Evolutionary conservation across 2,888 invertebrate genomes (phyloP).

Genomic region (Syrista parreyssii): DNA sequence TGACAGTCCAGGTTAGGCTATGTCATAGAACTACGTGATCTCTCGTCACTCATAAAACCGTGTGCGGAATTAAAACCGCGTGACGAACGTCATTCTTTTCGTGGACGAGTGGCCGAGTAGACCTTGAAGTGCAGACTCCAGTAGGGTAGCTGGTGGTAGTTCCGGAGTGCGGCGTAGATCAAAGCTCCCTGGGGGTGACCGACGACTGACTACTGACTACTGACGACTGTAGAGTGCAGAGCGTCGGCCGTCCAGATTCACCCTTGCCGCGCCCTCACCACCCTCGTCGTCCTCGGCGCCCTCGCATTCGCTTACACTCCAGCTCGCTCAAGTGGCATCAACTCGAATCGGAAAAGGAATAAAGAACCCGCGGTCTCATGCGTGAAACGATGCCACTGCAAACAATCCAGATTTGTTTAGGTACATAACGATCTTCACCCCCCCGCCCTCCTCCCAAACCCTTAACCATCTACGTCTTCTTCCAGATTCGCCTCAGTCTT

Average conservation of each 20-base stretch:
- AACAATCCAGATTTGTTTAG: conserved; percentile 65
- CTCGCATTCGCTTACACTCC: conserved; percentile 55
- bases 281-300: conserved; percentile 11
- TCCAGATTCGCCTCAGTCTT: conserved; percentile 1
- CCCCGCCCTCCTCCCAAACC: conserved; percentile 15
- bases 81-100: conserved; percentile 38
- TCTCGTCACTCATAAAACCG: neutral
- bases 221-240: neutral
- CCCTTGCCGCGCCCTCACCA: conserved; percentile 8
- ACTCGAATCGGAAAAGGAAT: conserved; percentile 61
- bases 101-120: conserved; percentile 35
- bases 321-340: conserved; percentile 64
- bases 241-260: neutral
- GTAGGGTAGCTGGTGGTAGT: conserved; percentile 45
- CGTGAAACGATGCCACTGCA: conserved; percentile 66
- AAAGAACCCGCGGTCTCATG: conserved; percentile 64
- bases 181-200: conserved; percentile 60
- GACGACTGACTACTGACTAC: conserved; percentile 36
- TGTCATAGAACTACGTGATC: neutral
- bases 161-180: conserved; percentile 60
- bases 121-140: conserved; percentile 33
- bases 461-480: conserved; percentile 6
- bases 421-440: conserved; percentile 55
- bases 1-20: neutral
- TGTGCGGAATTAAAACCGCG: conserved; percentile 31